A percentile compares a stretch with the other conserved stretches of the same genome.
Evolutionary conservation across 2,888 invertebrate genomes (phyloP).

Genomic region (Lymantria dispar): DNA sequence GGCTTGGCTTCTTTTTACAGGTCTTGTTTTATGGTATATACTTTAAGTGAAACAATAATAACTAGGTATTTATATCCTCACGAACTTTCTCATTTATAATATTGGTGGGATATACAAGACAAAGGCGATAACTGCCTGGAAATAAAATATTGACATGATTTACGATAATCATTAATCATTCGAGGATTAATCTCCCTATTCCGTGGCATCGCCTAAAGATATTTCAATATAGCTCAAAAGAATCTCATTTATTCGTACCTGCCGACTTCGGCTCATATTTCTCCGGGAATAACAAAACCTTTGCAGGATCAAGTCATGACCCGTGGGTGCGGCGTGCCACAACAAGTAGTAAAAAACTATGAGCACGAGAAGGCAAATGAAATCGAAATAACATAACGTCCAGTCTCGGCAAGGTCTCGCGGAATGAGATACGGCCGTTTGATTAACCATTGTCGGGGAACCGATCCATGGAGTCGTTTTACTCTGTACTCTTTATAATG

Average conservation of each 20-base stretch:
- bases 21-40: no score
- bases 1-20: no score
- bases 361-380: slow-evolving; percentile 79
- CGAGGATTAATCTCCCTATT: slow-evolving; percentile 63
- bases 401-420: slow-evolving; percentile 60
- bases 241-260: slow-evolving; percentile 69
- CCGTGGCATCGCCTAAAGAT: slow-evolving; percentile 65
- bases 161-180: slow-evolving; percentile 68
- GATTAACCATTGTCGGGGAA: slow-evolving; percentile 76
- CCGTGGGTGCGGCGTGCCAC: slow-evolving; percentile 55
- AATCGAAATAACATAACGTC: slow-evolving; percentile 78
- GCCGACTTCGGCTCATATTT: slow-evolving; percentile 70
- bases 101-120: slow-evolving; percentile 31
- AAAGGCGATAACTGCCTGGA: slow-evolving; percentile 62
- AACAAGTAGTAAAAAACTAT: slow-evolving; percentile 62
- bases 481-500: slow-evolving; percentile 18
- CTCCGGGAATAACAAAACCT: slow-evolving; percentile 71
- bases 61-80: no score
- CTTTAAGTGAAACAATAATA: no score
- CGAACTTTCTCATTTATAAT: no score
- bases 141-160: slow-evolving; percentile 70
- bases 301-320: slow-evolving; percentile 67
- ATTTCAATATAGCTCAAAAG: slow-evolving; percentile 75
- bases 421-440: slow-evolving; percentile 77
- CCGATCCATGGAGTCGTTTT: slow-evolving; percentile 52